Evolutionary conservation across 92 coral and sea anemone species (phyloP).

Genomic region (Pocillopora grandis): DNA sequence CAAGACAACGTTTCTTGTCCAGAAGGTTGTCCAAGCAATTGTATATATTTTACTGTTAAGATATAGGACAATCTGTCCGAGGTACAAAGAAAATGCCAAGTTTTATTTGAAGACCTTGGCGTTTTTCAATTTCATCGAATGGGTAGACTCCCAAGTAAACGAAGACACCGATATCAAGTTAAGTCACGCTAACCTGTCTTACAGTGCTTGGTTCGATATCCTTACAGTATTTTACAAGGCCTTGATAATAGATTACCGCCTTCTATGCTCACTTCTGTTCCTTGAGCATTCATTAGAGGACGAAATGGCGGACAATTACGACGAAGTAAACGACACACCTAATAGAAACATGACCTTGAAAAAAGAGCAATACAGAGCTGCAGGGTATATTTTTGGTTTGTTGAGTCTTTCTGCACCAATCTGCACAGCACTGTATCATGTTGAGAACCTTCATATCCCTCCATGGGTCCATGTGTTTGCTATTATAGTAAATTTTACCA

Average conservation of each 20-base stretch:
- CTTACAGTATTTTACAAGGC: conserved; percentile 61
- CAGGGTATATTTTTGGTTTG: conserved; percentile 50
- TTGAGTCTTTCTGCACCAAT: conserved; percentile 49
- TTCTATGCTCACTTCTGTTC: conserved; percentile 63
- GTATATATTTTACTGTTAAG: conserved; percentile 45
- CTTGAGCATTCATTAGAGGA: conserved; percentile 65
- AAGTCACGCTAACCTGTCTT: conserved; percentile 27
- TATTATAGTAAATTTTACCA: conserved; percentile 23
- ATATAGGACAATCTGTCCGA: conserved; percentile 15
- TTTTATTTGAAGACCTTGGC: conserved; percentile 69
- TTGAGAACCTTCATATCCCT: conserved; percentile 25
- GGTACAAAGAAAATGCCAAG: conserved; percentile 38
- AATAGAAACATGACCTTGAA: conserved; percentile 13
- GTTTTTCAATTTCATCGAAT: conserved; percentile 64
- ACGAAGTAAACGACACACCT: background rate
- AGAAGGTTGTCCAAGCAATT: conserved; percentile 64
- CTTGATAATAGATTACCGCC: conserved; percentile 62
- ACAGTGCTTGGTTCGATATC: conserved; percentile 36
- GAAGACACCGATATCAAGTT: conserved; percentile 47
- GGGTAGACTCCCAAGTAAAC: conserved; percentile 70
- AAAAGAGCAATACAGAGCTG: background rate
- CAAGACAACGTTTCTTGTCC: conserved; percentile 34
- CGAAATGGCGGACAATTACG: background rate
- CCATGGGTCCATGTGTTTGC: conserved; percentile 39
- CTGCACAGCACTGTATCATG: conserved; percentile 30